Conservation (phyloP, 1,140 invertebrate species). For the Leptonema lineaticorne region DNA sequence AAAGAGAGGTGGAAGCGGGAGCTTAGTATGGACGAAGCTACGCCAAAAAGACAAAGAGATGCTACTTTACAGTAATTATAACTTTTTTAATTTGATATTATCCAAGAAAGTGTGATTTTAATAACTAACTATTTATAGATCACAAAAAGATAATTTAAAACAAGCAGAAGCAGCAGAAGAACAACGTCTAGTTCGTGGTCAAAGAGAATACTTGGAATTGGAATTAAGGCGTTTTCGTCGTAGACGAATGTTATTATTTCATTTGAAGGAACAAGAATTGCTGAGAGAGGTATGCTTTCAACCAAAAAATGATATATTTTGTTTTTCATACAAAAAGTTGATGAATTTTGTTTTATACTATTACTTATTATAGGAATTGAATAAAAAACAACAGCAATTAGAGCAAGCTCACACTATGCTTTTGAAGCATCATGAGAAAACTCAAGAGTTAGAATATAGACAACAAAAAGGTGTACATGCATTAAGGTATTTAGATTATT, state of each 20-base stretch:
- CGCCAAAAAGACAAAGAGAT: constrained; percentile 89
- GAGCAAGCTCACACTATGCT: constrained; percentile 96
- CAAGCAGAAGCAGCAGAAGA: constrained; percentile 90
- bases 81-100: constrained; percentile 41
- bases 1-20: constrained; percentile 97
- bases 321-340: not conserved
- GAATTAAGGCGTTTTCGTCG: constrained; percentile 92
- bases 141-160: constrained; percentile 90
- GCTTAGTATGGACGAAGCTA: constrained; percentile 85
- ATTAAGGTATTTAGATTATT: constrained; percentile 54
- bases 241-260: constrained; percentile 83
- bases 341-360: not conserved
- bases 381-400: constrained; percentile 90
- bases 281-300: constrained; percentile 73
- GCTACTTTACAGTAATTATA: constrained; percentile 74
- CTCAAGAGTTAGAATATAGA: constrained; percentile 92
- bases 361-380: constrained; percentile 74
- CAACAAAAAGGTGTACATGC: constrained; percentile 94
- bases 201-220: constrained; percentile 88
- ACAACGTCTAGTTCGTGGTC: constrained; percentile 78
- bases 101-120: not conserved
- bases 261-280: constrained; percentile 89
- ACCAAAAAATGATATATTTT: not conserved
- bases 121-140: constrained; percentile 56
- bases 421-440: constrained; percentile 93